Base-by-base conservation (phyloP, 2,797 vertebrate species). In the Delichon dasypus region DNA sequence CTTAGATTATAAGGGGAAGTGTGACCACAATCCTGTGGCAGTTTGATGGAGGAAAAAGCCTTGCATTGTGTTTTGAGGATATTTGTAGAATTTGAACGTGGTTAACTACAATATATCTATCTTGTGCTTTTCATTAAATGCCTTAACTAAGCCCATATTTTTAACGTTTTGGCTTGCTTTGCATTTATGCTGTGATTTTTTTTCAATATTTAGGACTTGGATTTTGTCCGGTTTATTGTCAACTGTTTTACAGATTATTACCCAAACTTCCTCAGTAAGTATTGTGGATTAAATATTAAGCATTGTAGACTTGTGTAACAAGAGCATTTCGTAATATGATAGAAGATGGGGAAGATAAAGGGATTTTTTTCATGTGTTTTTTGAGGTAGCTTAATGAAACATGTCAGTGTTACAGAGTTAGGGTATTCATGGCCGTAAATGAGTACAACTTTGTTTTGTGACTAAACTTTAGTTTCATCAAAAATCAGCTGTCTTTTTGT, bases 221-320 rank as follows among this genome's bases (percentile, higher is more conserved):
- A 99, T 93, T 99, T 99, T 97, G 98, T 99, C 93, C 98, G 98
- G 83, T 99, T 99, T 93, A 97, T 99, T 93, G 98, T 99, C 94
- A 99, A 97, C 96, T 99, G 99, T 97, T 99, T 99, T 97, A 99
- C 99, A 98, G 97, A 99, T 58, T 99, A 99, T 97, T 99, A 99
- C 97, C 99, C 99, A 70, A 99, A 99, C 97, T 99, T 99, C 97
- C 98, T 99, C 94, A 99, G 99, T 99, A 98, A 99, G 99, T 99
- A 91, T 55, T 73, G 12, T 57, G 25, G 60, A 19, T 62, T 93
- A 77, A 54, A 29, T 65, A 16, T 92, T n/a, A 65, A 80, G 30
- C 45, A n/a, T 29, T 60, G 10, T 45, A 61, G 29, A 57, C 6
- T 45, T 66, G 15, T 58, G 5, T 38, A 76, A n/a, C 36, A 65